Base-by-base conservation (phyloP, 2,113 vertebrate species). In the Caretta caretta region DNA sequence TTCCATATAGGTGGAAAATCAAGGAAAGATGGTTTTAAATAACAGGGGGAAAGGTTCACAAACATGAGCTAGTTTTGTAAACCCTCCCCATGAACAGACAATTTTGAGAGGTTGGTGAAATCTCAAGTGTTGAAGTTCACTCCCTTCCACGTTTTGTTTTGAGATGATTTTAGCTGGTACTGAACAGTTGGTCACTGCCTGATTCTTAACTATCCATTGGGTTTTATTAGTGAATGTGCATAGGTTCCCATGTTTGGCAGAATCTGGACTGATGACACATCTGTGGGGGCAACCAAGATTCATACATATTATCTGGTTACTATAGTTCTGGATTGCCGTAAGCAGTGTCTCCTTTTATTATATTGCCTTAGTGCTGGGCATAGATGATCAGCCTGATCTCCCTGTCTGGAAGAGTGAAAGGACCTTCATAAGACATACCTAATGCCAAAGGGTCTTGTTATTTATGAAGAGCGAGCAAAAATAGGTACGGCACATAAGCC, bases 161-260 rank as follows among this genome's bases (percentile, higher is more conserved):
- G 31, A n/a, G 62, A n/a, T 69, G 62, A n/a, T n/a, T 69, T 35
- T 65, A 69, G 62, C 16, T 69, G 72, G 22, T 25, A 25, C 46
- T 42, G 72, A 76, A 76, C 38, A 76, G 31, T 46, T 76, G n/a
- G 38, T 42, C 38, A 25, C 38, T 76, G n/a, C 38, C 69, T 76
- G 38, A 42, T 76, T 46, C 72, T 76, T 76, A 42, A 46, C 11
- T 6, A 12, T 10, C 38, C 10, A 22, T 42, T 76, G 38, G 20
- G 20, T 46, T 76, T 42, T 75, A 75, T 42, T 56, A 14, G 1
- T n/a, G 19, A 46, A 11, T 0, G 0, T 83, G 29, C 12, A 65
- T 27, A 1, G 1, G 5, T 56, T 89, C 10, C 62, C 86, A 85
- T 65, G 31, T 76, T 20, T 80, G 48, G 22, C 42, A 75, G 87